Evolutionary conservation across 2,888 invertebrate species (phyloP).

Genomic region (Hirtodrosophila duncani): DNA sequence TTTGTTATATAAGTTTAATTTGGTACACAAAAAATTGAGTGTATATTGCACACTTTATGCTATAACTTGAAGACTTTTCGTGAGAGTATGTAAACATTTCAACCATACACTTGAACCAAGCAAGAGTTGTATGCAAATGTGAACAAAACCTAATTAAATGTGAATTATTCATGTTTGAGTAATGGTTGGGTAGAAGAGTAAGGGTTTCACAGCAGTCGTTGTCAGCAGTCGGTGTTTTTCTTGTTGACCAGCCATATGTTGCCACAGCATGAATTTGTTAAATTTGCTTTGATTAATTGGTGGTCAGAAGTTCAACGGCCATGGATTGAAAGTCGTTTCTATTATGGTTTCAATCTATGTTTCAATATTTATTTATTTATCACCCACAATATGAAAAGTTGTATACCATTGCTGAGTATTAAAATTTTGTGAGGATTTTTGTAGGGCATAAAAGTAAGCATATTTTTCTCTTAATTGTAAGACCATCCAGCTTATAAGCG

Average conservation of each 20-base stretch:
- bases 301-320: slow-evolving; percentile 67
- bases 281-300: slow-evolving; percentile 68
- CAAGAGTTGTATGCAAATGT: too few relatives aligned
- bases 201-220: slow-evolving; percentile 46
- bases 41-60: too few relatives aligned
- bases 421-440: too few relatives aligned
- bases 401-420: too few relatives aligned
- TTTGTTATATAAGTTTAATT: neutral
- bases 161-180: slow-evolving; percentile 68
- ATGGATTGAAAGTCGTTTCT: neutral
- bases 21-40: slow-evolving; percentile 31
- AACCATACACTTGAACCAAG: too few relatives aligned
- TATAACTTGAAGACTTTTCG: too few relatives aligned
- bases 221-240: slow-evolving; percentile 1
- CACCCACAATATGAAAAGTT: too few relatives aligned
- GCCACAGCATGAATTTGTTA: slow-evolving; percentile 67
- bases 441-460: neutral
- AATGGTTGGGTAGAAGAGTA: neutral
- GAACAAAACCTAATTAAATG: slow-evolving; percentile 73
- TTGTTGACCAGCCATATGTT: slow-evolving; percentile 53
- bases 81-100: too few relatives aligned
- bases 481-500: too few relatives aligned
- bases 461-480: too few relatives aligned
- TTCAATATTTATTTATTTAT: too few relatives aligned
- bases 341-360: too few relatives aligned